These are phyloP conservation scores for Hydrocynus forskahlii DNA, from an alignment of 2,797 vertebrate genomes.

Conservation along the genomic window DNA sequence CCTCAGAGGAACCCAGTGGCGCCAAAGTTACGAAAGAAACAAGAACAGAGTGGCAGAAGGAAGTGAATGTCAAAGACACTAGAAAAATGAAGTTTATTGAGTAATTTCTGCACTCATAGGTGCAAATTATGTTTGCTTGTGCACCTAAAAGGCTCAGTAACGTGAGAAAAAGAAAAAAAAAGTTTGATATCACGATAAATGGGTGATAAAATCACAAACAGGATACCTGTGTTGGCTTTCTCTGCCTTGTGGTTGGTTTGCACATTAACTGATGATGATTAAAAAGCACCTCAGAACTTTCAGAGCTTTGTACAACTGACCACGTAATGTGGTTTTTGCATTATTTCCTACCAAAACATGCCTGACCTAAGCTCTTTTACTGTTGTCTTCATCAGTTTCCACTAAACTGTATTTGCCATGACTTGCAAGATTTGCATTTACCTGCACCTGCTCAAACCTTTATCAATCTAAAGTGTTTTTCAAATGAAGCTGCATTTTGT, in stretches of 20 bases:
- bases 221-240: background rate
- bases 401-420: too few relatives aligned
- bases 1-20: background rate
- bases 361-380: too few relatives aligned
- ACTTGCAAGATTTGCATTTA: too few relatives aligned
- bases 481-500: too few relatives aligned
- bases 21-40: background rate
- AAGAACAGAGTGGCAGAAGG: background rate
- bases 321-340: too few relatives aligned
- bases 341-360: too few relatives aligned
- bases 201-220: conserved; percentile 8
- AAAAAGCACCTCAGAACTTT: background rate
- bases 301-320: background rate
- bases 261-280: background rate
- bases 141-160: background rate
- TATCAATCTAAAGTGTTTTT: too few relatives aligned
- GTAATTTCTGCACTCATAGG: background rate
- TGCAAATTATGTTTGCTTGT: background rate
- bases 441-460: too few relatives aligned
- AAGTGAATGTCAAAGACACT: background rate
- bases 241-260: background rate
- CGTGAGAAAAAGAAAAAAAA: background rate
- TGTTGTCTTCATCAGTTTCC: too few relatives aligned
- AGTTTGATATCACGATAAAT: background rate
- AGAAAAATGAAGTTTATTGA: background rate